These are phyloP conservation scores for Squalus acanthias DNA, from an alignment of 2,797 vertebrate genomes.

Conservation along the genomic window DNA sequence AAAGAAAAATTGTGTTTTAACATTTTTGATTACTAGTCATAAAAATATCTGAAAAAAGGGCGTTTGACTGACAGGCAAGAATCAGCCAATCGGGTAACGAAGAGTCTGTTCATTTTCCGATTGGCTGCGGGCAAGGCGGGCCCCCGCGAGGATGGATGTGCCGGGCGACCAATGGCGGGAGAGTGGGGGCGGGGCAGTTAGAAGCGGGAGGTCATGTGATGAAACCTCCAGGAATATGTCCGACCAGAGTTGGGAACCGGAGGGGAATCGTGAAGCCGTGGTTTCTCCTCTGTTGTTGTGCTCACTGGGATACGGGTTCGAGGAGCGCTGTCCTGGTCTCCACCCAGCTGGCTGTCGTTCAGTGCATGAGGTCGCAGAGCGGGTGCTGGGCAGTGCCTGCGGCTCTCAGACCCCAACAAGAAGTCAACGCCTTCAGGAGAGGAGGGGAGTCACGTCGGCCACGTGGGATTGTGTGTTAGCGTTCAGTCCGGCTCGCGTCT, in stretches of 20 bases:
- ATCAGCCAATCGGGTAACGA: background rate
- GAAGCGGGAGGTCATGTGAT: no score
- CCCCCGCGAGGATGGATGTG: accelerated
- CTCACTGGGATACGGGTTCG: background rate
- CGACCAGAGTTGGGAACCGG: no score
- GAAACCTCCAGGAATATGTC: no score
- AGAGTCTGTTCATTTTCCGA: background rate
- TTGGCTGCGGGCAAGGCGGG: background rate
- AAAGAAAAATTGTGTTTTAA: no score
- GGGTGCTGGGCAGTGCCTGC: background rate
- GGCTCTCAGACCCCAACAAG: no score
- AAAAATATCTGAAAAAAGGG: no score
- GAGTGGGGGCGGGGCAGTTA: no score
- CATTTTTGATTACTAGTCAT: no score
- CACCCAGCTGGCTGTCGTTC: no score
- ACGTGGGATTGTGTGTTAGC: background rate
- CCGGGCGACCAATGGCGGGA: no score
- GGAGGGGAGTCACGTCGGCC: no score
- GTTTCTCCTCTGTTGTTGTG: background rate
- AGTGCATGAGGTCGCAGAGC: background rate
- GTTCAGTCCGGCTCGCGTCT: background rate
- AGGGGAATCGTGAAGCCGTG: background rate
- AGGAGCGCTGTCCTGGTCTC: background rate
- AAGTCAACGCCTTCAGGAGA: background rate
- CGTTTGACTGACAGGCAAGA: no score